These are phyloP conservation scores for Drosophila repletoides DNA, from an alignment of 1,140 invertebrate genomes.

Conservation along the genomic window DNA sequence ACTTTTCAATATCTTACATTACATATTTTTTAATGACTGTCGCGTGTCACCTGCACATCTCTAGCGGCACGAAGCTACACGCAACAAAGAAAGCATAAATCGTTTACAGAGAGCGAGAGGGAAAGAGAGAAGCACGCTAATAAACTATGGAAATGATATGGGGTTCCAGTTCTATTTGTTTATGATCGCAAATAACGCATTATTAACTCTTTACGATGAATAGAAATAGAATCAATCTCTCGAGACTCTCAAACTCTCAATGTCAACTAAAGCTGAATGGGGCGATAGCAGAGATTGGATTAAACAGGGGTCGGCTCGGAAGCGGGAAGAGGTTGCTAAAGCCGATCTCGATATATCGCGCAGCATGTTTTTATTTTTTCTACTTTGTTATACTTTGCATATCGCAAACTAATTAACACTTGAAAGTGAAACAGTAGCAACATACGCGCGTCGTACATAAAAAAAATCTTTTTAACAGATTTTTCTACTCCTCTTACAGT, in stretches of 20 bases:
- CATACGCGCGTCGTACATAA: too few relatives aligned
- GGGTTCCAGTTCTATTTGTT: conserved; percentile 29
- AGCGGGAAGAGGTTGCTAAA: not conserved
- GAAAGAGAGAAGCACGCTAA: not conserved
- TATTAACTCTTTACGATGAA: not conserved
- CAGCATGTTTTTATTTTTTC: conserved; percentile 7
- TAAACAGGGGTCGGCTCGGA: too few relatives aligned
- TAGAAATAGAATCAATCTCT: conserved; percentile 24
- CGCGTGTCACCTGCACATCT: too few relatives aligned
- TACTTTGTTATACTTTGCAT: conserved; percentile 47
- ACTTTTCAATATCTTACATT: too few relatives aligned
- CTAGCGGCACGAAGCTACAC: conserved; percentile 1
- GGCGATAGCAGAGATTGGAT: too few relatives aligned
- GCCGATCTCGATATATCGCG: conserved; percentile 22
- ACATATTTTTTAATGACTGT: too few relatives aligned
- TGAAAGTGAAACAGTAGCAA: conserved; percentile 11
- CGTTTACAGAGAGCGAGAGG: not conserved
- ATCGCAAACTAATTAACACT: conserved; percentile 55
- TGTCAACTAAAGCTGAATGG: conserved; percentile 42
- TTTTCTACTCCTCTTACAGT: too few relatives aligned
- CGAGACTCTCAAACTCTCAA: conserved; percentile 34
- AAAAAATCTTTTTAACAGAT: not conserved
- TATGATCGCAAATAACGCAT: conserved; percentile 12
- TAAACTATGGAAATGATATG: conserved; percentile 20
- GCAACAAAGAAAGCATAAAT: conserved; percentile 14